Conservation (phyloP, 2,113 vertebrate genomes). For the Sigmodon hispidus region DNA sequence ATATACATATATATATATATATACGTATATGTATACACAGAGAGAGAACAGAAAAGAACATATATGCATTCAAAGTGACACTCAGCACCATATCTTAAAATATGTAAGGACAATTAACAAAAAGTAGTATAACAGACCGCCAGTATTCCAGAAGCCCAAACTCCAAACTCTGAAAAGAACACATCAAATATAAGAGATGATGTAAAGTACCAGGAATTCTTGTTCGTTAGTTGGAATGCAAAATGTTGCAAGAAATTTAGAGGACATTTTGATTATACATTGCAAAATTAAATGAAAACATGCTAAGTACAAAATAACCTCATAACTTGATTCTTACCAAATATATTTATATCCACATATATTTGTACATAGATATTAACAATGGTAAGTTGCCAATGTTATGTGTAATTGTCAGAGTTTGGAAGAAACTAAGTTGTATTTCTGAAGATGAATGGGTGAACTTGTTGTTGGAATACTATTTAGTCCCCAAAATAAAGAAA, state of each 20-base stretch:
- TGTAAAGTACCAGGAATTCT: background rate
- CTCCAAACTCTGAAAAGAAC: background rate
- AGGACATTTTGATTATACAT: background rate
- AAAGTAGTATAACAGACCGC: background rate
- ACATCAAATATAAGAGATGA: background rate
- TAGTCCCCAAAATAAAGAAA: background rate
- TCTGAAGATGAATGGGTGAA: background rate
- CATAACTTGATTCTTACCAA: background rate
- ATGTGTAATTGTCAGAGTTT: background rate
- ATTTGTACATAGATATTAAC: background rate
- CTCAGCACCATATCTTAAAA: background rate
- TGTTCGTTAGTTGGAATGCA: background rate
- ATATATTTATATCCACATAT: background rate
- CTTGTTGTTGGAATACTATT: background rate
- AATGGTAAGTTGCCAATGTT: background rate
- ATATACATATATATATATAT: background rate
- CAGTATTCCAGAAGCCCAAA: background rate
- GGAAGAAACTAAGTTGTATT: background rate
- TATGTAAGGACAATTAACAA: background rate
- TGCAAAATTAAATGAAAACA: background rate
- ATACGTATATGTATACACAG: background rate
- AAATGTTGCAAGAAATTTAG: background rate
- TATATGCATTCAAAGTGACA: background rate
- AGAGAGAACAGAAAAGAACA: background rate
- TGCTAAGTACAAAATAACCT: background rate